These are phyloP conservation scores for Eidolon helvum DNA, from an alignment of 2,113 vertebrate species.

Conservation along the genomic window DNA sequence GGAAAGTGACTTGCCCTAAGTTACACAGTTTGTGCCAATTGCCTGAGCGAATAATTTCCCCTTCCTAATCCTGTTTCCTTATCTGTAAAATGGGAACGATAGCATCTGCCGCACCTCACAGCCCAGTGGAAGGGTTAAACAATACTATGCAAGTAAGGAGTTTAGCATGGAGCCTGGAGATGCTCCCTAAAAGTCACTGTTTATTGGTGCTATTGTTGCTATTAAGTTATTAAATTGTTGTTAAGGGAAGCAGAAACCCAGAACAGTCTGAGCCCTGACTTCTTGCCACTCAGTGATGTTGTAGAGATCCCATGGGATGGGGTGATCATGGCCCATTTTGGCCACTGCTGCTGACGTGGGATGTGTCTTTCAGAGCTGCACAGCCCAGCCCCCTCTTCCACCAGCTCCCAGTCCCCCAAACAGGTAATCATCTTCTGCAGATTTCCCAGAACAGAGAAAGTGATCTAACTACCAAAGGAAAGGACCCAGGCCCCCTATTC, in stretches of 20 bases:
- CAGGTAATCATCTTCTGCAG: background rate
- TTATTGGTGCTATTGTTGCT: background rate
- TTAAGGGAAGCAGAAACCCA: background rate
- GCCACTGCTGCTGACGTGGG: background rate
- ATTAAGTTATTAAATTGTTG: background rate
- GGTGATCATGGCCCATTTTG: background rate
- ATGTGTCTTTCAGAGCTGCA: background rate
- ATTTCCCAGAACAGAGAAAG: background rate
- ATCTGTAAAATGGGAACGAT: background rate
- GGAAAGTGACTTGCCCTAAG: background rate
- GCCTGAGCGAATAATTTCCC: background rate
- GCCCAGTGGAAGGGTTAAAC: background rate
- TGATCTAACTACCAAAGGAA: background rate
- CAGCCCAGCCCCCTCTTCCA: background rate
- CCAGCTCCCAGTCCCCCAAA: background rate
- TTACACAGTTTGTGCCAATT: background rate
- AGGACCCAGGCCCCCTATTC: background rate
- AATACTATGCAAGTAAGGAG: background rate
- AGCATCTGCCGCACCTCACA: background rate
- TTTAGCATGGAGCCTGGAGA: background rate
- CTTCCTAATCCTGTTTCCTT: background rate
- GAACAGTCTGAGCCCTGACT: background rate
- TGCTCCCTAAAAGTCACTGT: background rate
- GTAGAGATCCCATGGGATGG: background rate
- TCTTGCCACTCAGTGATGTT: background rate